Evolutionary conservation across 2,113 vertebrate species (phyloP), one percentile per base, ranked within the genome.

Genomic region (Genyomyrus donnyi): DNA sequence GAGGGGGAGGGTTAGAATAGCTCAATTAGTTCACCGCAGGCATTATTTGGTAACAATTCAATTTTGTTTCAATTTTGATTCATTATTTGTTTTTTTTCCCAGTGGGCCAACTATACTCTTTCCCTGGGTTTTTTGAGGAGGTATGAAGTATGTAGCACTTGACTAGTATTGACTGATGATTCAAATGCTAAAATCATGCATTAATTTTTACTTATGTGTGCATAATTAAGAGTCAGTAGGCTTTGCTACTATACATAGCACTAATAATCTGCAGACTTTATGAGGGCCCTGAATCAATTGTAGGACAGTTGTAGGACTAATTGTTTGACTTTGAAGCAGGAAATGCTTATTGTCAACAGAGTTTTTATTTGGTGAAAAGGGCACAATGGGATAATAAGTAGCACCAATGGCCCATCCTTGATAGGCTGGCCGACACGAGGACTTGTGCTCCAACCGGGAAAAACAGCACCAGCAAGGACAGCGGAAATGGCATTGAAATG

Each of bases 401-500:
- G 17, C 50, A 84, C 86, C 48, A 90, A 50, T 27, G 3, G 24
- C 77, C n/a, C 45, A 66, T 42, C 90, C 85, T 56, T 74, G 53
- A 89, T 56, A 90, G 39, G 10, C n/a, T 45, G 77, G 53, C 49
- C 49, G 9, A 90, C 88, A 91, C 87, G 88, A 85, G 89, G 90
- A 53, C 11, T 39, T 17, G 0, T 50, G 31, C 89, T 90, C 86
- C 88, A 87, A 87, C 94, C 80, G 53, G 90, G 74, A 42, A 91
- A 88, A 92, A 53, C 88, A 52, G 49, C 39, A 21, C 85, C 66
- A 42, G 88, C 89, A 90, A 92, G 91, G 91, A 89, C 91, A 56
- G 49, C 45, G 58, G 96, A 97, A 96, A 96, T 96, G 95, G 95
- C 93, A 94, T 2, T 96, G 95, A 96, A 96, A 96, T 95, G 89